Base-by-base conservation (phyloP, 2,888 invertebrate species). In the Xestoiulus laeticollis region DNA sequence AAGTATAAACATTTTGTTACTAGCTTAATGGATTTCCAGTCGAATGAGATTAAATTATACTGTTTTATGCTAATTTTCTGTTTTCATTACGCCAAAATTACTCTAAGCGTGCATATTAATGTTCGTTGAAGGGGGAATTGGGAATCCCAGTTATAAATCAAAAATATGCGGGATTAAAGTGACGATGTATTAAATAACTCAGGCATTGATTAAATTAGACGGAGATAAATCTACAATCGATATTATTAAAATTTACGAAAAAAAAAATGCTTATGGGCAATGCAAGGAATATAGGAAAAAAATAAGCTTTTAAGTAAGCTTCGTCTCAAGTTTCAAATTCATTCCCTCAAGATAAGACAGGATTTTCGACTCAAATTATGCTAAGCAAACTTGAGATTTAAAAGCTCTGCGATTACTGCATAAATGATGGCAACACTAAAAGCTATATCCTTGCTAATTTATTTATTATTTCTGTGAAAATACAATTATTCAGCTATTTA, bases 171-270 rank as follows among this genome's bases (percentile, higher is more conserved):
- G 68, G 68, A 68, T 68, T 68, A 68, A 48, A 68, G 68, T 22
- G 26, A 68, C 22, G 68, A 68, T 68, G 68, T 68, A 68, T 68
- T 68, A 68, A 68, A 68, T 68, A 68, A 22, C 68, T 8, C 26
- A 22, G 22, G 26, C 68, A 68, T 68, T 68, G 68, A 68, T 68
- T 68, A 68, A 68, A 68, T 68, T 68, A 68, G 68, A 68, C 68
- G 68, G 68, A 68, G 68, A 68, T 68, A 68, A 68, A 68, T 68
- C 68, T 68, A 68, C 68, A 68, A 68, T 68, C 68, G 68, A 68
- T 68, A 68, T 68, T 68, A 68, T 68, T 22, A 26, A 68, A 68
- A 68, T 68, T 68, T 48, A 4, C 4, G 48, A 48, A 26, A 26
- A 68, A 59, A 68, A 68, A 68, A 68, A 68, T 22, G 68, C 22